A percentile compares a stretch with the other conserved stretches of the same genome.
These are phyloP conservation scores for Cerastoderma edule DNA, from an alignment of 2,888 invertebrate genomes.

Conservation along the genomic window DNA sequence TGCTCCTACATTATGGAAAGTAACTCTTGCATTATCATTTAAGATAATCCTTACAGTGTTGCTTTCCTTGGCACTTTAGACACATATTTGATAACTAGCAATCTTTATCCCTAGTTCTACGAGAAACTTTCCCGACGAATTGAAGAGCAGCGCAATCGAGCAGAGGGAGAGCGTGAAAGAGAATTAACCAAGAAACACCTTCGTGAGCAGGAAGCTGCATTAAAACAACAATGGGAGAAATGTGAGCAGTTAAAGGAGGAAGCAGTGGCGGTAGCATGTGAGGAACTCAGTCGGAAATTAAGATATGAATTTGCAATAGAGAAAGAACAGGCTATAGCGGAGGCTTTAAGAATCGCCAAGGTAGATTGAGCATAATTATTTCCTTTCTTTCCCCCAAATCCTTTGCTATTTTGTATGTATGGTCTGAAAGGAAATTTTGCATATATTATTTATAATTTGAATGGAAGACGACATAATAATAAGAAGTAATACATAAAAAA, in stretches of 20 bases:
- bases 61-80: too few species aligned
- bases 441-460: too few species aligned
- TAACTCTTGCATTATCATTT: too few species aligned
- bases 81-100: too few species aligned
- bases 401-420: too few species aligned
- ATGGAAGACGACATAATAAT: too few species aligned
- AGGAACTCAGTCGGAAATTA: slow-evolving; percentile 66
- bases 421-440: too few species aligned
- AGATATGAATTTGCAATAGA: slow-evolving; percentile 74
- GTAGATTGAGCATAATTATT: slow-evolving; percentile 62
- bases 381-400: too few species aligned
- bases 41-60: too few species aligned
- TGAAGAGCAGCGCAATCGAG: slow-evolving; percentile 75
- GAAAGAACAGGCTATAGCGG: slow-evolving; percentile 74
- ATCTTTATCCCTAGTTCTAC: slow-evolving; percentile 67
- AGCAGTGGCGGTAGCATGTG: slow-evolving; percentile 77
- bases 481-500: too few species aligned
- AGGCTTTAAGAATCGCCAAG: slow-evolving; percentile 76
- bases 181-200: slow-evolving; percentile 73
- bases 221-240: slow-evolving; percentile 75
- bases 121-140: slow-evolving; percentile 74
- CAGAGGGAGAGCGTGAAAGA: slow-evolving; percentile 76
- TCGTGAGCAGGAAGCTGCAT: slow-evolving; percentile 74
- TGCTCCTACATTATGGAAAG: too few species aligned
- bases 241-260: slow-evolving; percentile 71